Base-by-base conservation (phyloP, 2,888 invertebrate species). In the Pachycephus smyrnensis region DNA sequence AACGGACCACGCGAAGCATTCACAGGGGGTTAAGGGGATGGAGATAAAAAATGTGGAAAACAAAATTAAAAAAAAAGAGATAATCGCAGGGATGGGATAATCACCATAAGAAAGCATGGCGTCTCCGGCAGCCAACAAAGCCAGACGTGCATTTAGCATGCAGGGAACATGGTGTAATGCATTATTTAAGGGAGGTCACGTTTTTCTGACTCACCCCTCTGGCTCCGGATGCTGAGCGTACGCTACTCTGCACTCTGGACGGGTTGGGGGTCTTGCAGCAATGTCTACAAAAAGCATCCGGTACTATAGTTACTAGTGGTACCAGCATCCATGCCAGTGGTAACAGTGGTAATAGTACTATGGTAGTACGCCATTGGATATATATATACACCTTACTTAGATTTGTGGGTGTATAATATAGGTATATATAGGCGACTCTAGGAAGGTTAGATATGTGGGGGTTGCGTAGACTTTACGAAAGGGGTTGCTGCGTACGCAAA, bases 181-280 rank as follows among this genome's bases (percentile, higher is more conserved):
- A 84, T 85, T 83, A 80, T 84, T 85, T 83, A 82, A 82, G 79
- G 79, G 79, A 77, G 83, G 82, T 84, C 85, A 85, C 84, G 84
- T 84, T 80, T 78, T 80, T 80, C 77, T 75, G 78, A 75, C 75
- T 81, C 78, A 75, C 69, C 75, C 79, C 55, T 55, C 23, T 55
- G 55, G 23, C 55, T 55, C 55, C 55, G 55, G 55, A 55, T 55
- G 40, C 40, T 55, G 23, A 55, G 23, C 40, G 23, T 55, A 55
- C 55, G 55, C 55, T 55, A 55, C 55, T 55, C 23, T 55, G 55
- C 55, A 23, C 55, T 55, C 55, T 55, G 55, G 23, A 2, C 55
- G 23, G 9, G 55, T 55, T 23, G 55, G 55, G 55, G 55, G 23
- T 55, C 23, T 23, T 55, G 23, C 55, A 23, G 55, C 55, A 55